These are phyloP conservation scores for Peribatodes rhomboidaria DNA, from an alignment of 2,888 invertebrate species.

Conservation along the genomic window DNA sequence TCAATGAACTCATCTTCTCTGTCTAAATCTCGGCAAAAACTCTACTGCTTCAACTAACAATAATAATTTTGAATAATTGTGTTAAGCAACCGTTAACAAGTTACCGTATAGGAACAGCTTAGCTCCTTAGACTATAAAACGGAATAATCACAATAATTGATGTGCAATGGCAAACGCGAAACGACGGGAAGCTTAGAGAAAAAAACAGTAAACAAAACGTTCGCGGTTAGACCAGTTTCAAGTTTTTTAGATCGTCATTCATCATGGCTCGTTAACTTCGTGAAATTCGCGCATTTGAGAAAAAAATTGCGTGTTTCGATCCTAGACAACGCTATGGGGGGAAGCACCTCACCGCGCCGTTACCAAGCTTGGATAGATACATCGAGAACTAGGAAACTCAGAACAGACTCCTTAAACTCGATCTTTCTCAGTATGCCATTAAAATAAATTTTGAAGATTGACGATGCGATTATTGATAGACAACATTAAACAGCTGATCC, in stretches of 20 bases:
- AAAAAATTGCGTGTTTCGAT: conserved; percentile 32
- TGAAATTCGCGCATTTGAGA: conserved; percentile 52
- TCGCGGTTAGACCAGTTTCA: conserved; percentile 37
- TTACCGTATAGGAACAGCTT: conserved; percentile 33
- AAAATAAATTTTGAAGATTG: too few species aligned
- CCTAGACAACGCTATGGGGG: not conserved
- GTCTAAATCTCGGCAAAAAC: conserved; percentile 1
- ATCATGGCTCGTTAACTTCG: conserved; percentile 62
- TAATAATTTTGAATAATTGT: conserved; percentile 17
- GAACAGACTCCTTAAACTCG: not conserved
- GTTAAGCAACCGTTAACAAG: conserved; percentile 40
- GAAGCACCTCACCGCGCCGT: conserved; percentile 1
- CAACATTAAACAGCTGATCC: too few species aligned
- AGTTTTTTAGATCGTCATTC: conserved; percentile 43
- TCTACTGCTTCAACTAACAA: not conserved
- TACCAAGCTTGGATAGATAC: conserved; percentile 5
- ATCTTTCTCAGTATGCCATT: not conserved
- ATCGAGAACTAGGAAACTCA: not conserved
- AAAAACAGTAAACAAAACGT: conserved; percentile 49
- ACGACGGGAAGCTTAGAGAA: conserved; percentile 33
- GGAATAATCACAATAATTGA: conserved; percentile 42
- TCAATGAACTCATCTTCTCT: conserved; percentile 18
- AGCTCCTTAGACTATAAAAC: conserved; percentile 34
- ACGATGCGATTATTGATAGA: too few species aligned
- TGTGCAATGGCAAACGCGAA: conserved; percentile 40